Percentiles rank a stretch among this genome's conserved stretches.
phyloP scores from a whole-genome alignment of 2,888 invertebrate species.

The Yponomeuta sedellus region DNA sequence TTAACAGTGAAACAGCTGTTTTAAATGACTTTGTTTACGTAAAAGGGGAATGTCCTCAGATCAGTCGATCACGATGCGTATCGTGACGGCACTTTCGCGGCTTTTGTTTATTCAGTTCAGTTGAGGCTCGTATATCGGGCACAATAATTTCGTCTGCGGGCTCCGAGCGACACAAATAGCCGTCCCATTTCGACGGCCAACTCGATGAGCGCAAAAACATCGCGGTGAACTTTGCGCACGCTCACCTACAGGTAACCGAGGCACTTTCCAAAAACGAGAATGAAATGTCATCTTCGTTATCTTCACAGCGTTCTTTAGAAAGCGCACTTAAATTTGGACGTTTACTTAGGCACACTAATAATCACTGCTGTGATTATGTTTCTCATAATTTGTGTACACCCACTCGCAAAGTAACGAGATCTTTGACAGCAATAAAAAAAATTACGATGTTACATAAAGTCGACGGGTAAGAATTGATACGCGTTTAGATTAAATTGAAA shows the following conservation, averaged over 20 bases:
- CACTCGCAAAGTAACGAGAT: not conserved
- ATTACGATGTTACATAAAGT: not conserved
- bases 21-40: not conserved
- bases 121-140: slow-evolving; percentile 16
- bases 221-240: slow-evolving; percentile 30
- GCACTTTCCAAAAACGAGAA: not conserved
- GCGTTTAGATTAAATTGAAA: not conserved
- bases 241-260: slow-evolving; percentile 10
- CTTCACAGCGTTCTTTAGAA: not conserved
- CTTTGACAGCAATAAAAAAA: not conserved
- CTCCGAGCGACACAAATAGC: slow-evolving; percentile 72
- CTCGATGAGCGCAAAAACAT: slow-evolving; percentile 60
- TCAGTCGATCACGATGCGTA: not conserved
- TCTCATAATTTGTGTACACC: not conserved
- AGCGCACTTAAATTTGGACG: not conserved
- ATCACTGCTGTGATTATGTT: not conserved
- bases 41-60: slow-evolving; percentile 7
- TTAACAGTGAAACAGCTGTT: not conserved
- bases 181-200: slow-evolving; percentile 69
- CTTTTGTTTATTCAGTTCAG: slow-evolving; percentile 10
- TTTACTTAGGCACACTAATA: not conserved
- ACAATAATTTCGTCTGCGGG: slow-evolving; percentile 62
- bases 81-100: slow-evolving; percentile 4
- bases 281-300: not conserved
- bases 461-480: not conserved